These are phyloP conservation scores for Macaria liturata DNA, from an alignment of 2,888 invertebrate genomes.

Conservation along the genomic window DNA sequence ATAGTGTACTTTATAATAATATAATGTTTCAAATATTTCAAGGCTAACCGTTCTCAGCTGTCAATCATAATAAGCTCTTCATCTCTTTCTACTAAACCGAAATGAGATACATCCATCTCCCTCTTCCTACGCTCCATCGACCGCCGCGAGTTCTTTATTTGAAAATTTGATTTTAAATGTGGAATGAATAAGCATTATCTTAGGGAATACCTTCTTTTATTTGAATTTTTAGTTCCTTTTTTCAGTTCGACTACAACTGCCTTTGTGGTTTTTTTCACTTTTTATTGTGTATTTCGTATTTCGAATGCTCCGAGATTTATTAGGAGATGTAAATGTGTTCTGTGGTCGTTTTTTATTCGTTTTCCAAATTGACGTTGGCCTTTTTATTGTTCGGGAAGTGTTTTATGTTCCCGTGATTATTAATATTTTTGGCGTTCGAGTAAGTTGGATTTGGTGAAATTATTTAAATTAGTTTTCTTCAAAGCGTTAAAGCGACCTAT, in stretches of 20 bases:
- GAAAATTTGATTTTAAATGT: conserved; percentile 83
- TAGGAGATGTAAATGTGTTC: conserved; percentile 70
- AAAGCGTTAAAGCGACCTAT: background rate
- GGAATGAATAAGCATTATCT: conserved; percentile 84
- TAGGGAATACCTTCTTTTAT: conserved; percentile 80
- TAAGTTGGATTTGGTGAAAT: conserved; percentile 32
- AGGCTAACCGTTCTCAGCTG: conserved; percentile 84
- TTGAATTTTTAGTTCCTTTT: conserved; percentile 80
- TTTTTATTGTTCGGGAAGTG: conserved; percentile 49
- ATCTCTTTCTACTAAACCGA: conserved; percentile 66
- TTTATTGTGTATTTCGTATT: conserved; percentile 63
- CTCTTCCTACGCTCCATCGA: conserved; percentile 68
- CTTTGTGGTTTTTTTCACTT: conserved; percentile 62
- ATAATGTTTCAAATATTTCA: conserved; percentile 84
- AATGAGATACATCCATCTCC: conserved; percentile 55
- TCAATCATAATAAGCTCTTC: conserved; percentile 82
- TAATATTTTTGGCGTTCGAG: conserved; percentile 42
- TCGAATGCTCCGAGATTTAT: conserved; percentile 68
- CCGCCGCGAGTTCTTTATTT: conserved; percentile 78
- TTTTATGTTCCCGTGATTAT: conserved; percentile 46
- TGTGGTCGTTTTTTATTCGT: conserved; percentile 50
- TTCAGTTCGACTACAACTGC: conserved; percentile 72
- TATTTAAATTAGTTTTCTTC: conserved; percentile 14
- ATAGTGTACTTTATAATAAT: conserved; percentile 83
- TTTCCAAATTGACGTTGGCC: conserved; percentile 46